phyloP scores from a whole-genome alignment of 2,888 invertebrate species.

The Itoplectis maculator region DNA sequence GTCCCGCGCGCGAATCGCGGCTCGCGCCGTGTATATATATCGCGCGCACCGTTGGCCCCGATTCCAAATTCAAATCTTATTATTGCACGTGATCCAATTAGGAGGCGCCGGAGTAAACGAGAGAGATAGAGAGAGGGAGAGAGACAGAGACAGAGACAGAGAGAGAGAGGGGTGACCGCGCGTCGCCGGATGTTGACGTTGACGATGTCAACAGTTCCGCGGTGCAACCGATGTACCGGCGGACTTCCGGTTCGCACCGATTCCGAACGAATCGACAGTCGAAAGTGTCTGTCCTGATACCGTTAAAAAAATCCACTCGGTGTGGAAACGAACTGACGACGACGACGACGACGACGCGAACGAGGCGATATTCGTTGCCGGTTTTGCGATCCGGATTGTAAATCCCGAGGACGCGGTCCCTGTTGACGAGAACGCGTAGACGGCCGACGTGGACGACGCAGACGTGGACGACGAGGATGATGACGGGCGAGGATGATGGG shows the following conservation, averaged over 20 bases:
- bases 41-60: slow-evolving; percentile 70
- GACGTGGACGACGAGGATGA: slow-evolving; percentile 45
- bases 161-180: slow-evolving; percentile 44
- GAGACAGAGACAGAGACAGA: slow-evolving; percentile 21
- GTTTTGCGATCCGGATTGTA: too few relatives aligned
- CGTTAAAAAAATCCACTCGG: too few relatives aligned
- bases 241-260: background rate
- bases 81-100: slow-evolving; percentile 80
- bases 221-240: background rate
- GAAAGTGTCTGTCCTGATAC: too few relatives aligned
- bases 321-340: slow-evolving; percentile 15
- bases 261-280: too few relatives aligned
- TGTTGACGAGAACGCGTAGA: slow-evolving; percentile 55
- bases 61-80: slow-evolving; percentile 82
- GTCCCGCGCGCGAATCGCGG: slow-evolving; percentile 32
- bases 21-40: slow-evolving; percentile 41
- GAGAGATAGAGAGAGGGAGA: background rate
- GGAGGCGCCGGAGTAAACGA: slow-evolving; percentile 59
- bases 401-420: too few relatives aligned
- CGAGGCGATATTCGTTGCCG: too few relatives aligned
- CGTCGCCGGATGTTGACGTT: slow-evolving; percentile 32
- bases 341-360: slow-evolving; percentile 17
- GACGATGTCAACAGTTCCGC: slow-evolving; percentile 15
- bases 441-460: slow-evolving; percentile 61
- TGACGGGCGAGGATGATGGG: slow-evolving; percentile 71